phyloP scores from a whole-genome alignment of 2,113 vertebrate genomes.

The Chlorodrepanis virens region DNA sequence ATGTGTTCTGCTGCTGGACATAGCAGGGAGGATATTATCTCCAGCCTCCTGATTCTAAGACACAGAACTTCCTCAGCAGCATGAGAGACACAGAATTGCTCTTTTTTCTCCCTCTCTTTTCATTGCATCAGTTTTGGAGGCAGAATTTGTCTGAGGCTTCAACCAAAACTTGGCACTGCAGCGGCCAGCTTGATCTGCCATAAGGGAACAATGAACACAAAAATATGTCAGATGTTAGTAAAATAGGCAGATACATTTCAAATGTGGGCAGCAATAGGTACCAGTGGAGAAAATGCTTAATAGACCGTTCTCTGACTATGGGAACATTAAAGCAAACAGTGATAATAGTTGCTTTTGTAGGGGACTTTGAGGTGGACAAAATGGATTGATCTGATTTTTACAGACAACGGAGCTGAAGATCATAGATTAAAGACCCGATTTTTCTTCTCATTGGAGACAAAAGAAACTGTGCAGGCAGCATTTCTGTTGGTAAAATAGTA shows the following conservation, averaged over 20 bases:
- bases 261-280: not conserved
- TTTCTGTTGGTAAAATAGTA: conserved; percentile 45
- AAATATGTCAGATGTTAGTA: conserved; percentile 48
- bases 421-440: conserved; percentile 20
- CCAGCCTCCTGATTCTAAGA: conserved; percentile 14
- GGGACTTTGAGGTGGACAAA: conserved; percentile 40
- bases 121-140: conserved; percentile 9
- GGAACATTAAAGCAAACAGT: conserved; percentile 40
- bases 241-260: conserved; percentile 44
- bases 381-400: conserved; percentile 37
- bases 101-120: not conserved
- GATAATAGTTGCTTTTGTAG: conserved; percentile 47
- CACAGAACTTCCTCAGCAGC: not conserved
- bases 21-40: conserved; percentile 36
- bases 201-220: conserved; percentile 36
- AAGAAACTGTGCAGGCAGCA: conserved; percentile 40
- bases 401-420: conserved; percentile 38
- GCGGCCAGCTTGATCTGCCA: not conserved
- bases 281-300: conserved; percentile 35
- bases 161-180: not conserved
- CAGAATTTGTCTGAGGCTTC: conserved; percentile 31
- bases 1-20: not conserved
- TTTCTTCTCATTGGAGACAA: conserved; percentile 49
- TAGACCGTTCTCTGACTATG: conserved; percentile 18
- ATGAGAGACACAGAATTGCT: not conserved